A percentile compares a stretch with the other conserved stretches of the same genome.
phyloP scores from a whole-genome alignment of 2,797 vertebrate species.

The Paedocypris micromegethes region DNA sequence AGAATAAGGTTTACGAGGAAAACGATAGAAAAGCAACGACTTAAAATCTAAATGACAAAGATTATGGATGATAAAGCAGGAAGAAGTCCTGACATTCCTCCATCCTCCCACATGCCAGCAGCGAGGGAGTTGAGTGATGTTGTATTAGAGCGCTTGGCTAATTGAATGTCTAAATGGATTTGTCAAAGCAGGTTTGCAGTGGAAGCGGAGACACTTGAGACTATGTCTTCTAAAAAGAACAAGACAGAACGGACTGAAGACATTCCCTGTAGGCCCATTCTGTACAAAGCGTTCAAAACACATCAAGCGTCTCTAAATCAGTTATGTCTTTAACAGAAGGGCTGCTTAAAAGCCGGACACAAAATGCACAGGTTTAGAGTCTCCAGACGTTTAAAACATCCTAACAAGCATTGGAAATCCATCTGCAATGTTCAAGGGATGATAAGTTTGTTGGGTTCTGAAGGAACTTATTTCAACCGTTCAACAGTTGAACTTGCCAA shows the following conservation, averaged over 20 bases:
- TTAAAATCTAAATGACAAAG: neutral
- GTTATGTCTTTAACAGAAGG: neutral
- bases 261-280: neutral
- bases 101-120: neutral
- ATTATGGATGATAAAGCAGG: neutral
- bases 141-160: constrained; percentile 36
- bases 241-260: constrained; percentile 15
- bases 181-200: constrained; percentile 30
- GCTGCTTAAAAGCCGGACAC: neutral
- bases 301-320: constrained; percentile 19
- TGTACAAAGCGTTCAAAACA: constrained; percentile 11
- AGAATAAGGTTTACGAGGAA: neutral
- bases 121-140: constrained; percentile 30
- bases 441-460: neutral
- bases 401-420: constrained; percentile 8
- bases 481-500: neutral
- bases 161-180: constrained; percentile 44
- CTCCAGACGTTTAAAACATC: constrained; percentile 15
- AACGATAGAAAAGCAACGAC: neutral
- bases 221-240: constrained; percentile 1
- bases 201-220: constrained; percentile 27
- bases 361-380: neutral
- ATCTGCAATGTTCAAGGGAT: neutral
- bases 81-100: neutral
- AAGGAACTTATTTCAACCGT: neutral